Percentiles rank a stretch among this genome's conserved stretches.
Evolutionary conservation across 2,113 vertebrate genomes (phyloP).

Genomic region (Pithys albifrons): DNA sequence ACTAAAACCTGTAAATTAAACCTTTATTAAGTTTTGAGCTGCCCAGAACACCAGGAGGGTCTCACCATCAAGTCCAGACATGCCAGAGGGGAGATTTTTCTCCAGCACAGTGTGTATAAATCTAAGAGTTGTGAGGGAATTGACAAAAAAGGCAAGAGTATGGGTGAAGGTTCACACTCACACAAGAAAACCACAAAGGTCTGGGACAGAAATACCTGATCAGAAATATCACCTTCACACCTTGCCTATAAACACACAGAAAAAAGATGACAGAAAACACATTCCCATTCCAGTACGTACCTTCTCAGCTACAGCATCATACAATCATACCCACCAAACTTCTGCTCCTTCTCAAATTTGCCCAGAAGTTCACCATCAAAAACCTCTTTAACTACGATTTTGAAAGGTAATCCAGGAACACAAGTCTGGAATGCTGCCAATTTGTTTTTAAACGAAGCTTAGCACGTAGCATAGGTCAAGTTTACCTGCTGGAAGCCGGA

Average conservation of each 20-base stretch:
- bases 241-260: neutral
- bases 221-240: neutral
- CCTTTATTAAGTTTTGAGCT: neutral
- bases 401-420: neutral
- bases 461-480: neutral
- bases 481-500: slow-evolving; percentile 91
- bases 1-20: neutral
- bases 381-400: neutral
- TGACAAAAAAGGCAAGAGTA: neutral
- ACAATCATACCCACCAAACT: neutral
- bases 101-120: neutral
- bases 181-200: neutral
- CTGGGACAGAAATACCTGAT: neutral
- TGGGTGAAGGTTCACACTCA: neutral
- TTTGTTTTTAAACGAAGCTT: neutral
- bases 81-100: neutral
- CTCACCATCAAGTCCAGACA: neutral
- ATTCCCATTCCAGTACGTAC: neutral
- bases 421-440: neutral
- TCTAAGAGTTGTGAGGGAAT: neutral
- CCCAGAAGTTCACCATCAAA: neutral
- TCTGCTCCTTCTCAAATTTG: neutral
- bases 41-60: neutral
- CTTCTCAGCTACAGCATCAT: neutral
- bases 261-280: neutral